Conservation (phyloP, 1,140 invertebrate genomes). For the Apis laboriosa region DNA sequence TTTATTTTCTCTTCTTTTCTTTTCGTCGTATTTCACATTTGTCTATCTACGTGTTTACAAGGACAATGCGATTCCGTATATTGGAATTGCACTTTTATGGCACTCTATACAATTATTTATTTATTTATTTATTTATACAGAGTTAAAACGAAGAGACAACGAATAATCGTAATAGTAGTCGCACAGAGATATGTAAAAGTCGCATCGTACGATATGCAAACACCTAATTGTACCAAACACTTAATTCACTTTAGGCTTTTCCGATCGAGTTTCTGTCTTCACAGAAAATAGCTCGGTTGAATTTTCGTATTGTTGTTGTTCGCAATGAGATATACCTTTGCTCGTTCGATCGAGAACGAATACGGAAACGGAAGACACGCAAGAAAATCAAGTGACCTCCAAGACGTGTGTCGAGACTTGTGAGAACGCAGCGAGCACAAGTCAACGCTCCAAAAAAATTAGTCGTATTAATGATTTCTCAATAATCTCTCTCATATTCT, state of each 20-base stretch:
- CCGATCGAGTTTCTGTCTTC: slow-evolving; percentile 21
- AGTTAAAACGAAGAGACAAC: too few relatives aligned
- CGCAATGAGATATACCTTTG: too few relatives aligned
- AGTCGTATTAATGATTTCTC: too few relatives aligned
- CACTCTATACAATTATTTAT: background rate
- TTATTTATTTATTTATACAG: background rate
- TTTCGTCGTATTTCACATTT: slow-evolving; percentile 37
- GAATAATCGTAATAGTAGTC: background rate
- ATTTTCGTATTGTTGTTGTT: too few relatives aligned
- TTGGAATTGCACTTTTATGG: background rate
- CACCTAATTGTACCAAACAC: slow-evolving; percentile 8
- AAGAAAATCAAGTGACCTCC: slow-evolving; percentile 74
- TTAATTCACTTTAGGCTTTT: slow-evolving; percentile 26
- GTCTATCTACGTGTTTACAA: slow-evolving; percentile 43
- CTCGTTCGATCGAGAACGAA: background rate
- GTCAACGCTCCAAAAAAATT: background rate
- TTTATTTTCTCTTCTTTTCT: slow-evolving; percentile 63
- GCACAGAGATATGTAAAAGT: slow-evolving; percentile 2
- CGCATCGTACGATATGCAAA: background rate
- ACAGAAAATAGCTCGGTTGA: slow-evolving; percentile 10
- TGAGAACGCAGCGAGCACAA: slow-evolving; percentile 29
- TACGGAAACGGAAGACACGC: slow-evolving; percentile 22
- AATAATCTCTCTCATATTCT: background rate
- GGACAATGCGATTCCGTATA: background rate
- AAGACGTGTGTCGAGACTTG: slow-evolving; percentile 33